phyloP scores from a whole-genome alignment of 2,888 invertebrate species.

The Eurois occulta region DNA sequence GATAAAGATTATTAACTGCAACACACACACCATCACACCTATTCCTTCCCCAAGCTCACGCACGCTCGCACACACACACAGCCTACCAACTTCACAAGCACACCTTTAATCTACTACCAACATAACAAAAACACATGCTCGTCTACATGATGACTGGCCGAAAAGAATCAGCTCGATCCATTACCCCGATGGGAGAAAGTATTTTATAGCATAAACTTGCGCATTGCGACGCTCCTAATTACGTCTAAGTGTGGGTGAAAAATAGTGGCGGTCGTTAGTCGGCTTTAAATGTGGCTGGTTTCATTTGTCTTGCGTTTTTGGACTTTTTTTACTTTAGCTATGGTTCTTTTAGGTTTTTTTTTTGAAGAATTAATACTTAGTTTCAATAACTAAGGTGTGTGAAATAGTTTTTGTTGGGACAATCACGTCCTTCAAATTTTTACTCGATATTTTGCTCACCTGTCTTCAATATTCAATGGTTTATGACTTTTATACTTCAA shows the following conservation, averaged over 20 bases:
- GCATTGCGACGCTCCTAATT: slow-evolving; percentile 74
- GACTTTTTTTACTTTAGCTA: neutral
- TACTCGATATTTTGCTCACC: neutral
- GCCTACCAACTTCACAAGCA: slow-evolving; percentile 5
- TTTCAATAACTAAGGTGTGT: neutral
- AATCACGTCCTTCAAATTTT: neutral
- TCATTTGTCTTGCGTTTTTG: slow-evolving; percentile 47
- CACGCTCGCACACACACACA: neutral
- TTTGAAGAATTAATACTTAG: neutral
- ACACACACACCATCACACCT: neutral
- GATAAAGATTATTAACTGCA: neutral
- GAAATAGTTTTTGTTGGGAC: neutral
- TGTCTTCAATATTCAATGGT: neutral
- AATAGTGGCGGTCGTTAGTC: slow-evolving; percentile 59
- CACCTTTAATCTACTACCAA: slow-evolving; percentile 51
- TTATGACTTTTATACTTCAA: neutral
- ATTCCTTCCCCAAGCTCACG: neutral
- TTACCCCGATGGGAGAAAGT: slow-evolving; percentile 84
- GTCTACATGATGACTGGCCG: slow-evolving; percentile 71
- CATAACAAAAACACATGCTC: slow-evolving; percentile 48
- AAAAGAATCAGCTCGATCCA: slow-evolving; percentile 77
- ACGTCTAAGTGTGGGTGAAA: slow-evolving; percentile 70
- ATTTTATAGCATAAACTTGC: slow-evolving; percentile 77
- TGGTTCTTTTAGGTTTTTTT: neutral
- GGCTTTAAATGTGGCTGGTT: slow-evolving; percentile 39